These are phyloP conservation scores for Eumerus sabulonum DNA, from an alignment of 2,888 invertebrate species.

Conservation along the genomic window DNA sequence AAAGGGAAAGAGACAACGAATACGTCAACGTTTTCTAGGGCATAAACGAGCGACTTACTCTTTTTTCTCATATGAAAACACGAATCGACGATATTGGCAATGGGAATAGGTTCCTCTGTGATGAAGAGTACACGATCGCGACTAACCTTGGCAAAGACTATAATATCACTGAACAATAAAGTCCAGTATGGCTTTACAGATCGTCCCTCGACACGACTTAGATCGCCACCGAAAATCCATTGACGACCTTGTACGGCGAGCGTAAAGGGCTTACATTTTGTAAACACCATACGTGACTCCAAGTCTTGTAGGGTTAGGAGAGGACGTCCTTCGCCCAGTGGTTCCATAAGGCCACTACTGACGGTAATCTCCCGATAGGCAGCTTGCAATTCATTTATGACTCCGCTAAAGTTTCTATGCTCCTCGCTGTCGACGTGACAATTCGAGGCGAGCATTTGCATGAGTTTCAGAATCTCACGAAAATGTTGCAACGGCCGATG, in stretches of 20 bases:
- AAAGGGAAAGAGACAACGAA: constrained; percentile 68
- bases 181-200: constrained; percentile 92
- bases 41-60: constrained; percentile 81
- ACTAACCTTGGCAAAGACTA: constrained; percentile 92
- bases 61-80: constrained; percentile 92
- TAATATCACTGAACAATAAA: constrained; percentile 89
- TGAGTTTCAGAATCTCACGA: constrained; percentile 82
- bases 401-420: constrained; percentile 77
- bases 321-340: constrained; percentile 90
- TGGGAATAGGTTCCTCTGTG: constrained; percentile 90
- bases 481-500: constrained; percentile 92
- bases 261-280: constrained; percentile 93
- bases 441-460: constrained; percentile 80
- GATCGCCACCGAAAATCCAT: constrained; percentile 93
- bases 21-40: too few relatives aligned
- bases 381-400: constrained; percentile 80
- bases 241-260: constrained; percentile 90
- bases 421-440: constrained; percentile 79
- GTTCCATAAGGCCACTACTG: constrained; percentile 91
- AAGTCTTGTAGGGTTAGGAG: constrained; percentile 90
- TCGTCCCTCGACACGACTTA: constrained; percentile 90
- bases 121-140: constrained; percentile 92
- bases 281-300: constrained; percentile 92
- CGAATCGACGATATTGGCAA: constrained; percentile 89
- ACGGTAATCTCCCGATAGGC: constrained; percentile 91